Evolutionary conservation across 2,113 vertebrate species (phyloP), one percentile per base, ranked within the genome.

Genomic region (Gopherus evgoodei): DNA sequence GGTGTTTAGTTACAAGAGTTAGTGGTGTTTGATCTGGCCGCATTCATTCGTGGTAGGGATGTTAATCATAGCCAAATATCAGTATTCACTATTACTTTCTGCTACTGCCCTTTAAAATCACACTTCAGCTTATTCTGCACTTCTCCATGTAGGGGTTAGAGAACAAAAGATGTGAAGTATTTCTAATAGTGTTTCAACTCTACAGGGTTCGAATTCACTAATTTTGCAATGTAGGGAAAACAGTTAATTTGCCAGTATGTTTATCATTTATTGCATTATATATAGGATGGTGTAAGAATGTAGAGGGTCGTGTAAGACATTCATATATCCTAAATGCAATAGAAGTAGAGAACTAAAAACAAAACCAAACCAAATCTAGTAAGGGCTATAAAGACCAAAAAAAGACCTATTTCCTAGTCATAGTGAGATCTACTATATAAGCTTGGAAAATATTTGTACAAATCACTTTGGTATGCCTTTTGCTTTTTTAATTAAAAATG

Each of bases 191-290:
- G 21, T 78, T 91, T 91, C 57, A 38, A 1, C 57, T 21, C 31
- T 24, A 1, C 0, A 14, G 27, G 27, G 29, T 84, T 69, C 72
- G 31, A 17, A 50, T 86, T 22, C 35, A 42, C 56, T 8, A 27
- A 6, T 44, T 91, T 90, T 8, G 11, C 76, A 76, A 86, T 85
- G 16, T 42, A 88, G 75, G 21, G 69, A 42, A 75, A n/a, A 75
- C 69, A 75, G 25, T 42, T 80, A 56, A 27, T 57, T 83, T 80
- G 62, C 2, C 56, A 27, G 44, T 22, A 87, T 62, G 29, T 62
- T 62, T 62, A 62, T 16, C 59, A 31, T 62, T 35, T 14, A 29
- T 62, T 31, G 29, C 14, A 62, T 50, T 50, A 35, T 62, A 62
- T 35, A 35, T 62, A 62, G 29, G 59, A 35, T 62, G 29, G 13